phyloP scores from a whole-genome alignment of 2,797 vertebrate genomes.

The Anisognathus igniventris region DNA sequence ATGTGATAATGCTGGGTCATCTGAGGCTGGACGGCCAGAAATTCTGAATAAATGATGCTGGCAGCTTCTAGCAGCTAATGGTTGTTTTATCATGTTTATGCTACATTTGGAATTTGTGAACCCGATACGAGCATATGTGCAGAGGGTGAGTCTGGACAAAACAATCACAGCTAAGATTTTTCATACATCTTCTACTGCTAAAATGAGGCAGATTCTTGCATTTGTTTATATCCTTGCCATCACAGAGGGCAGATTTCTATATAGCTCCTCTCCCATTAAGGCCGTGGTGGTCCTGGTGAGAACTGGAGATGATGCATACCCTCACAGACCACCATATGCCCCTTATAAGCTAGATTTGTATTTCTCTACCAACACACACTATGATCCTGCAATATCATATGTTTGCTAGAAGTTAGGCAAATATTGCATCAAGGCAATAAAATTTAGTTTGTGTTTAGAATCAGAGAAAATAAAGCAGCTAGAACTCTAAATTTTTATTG shows the following conservation, averaged over 20 bases:
- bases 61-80: slow-evolving; percentile 37
- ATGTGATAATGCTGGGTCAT: slow-evolving; percentile 60
- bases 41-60: slow-evolving; percentile 55
- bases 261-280: not conserved
- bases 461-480: not conserved
- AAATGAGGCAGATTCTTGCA: not conserved
- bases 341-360: not conserved
- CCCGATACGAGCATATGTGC: not conserved
- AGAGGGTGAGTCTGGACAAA: not conserved
- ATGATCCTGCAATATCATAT: not conserved
- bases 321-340: not conserved
- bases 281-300: not conserved
- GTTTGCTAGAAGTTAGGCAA: not conserved
- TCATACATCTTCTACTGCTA: not conserved
- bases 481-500: not conserved
- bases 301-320: not conserved
- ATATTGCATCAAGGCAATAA: not conserved
- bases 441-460: not conserved
- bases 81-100: slow-evolving; percentile 15
- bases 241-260: not conserved
- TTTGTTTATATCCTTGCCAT: not conserved
- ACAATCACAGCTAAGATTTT: not conserved
- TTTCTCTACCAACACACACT: not conserved
- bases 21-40: slow-evolving; percentile 39
- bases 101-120: slow-evolving; percentile 2